Evolutionary conservation across 2,888 invertebrate genomes (phyloP), one percentile per base, ranked within the genome.

Genomic region (Bhutanitis thaidina): DNA sequence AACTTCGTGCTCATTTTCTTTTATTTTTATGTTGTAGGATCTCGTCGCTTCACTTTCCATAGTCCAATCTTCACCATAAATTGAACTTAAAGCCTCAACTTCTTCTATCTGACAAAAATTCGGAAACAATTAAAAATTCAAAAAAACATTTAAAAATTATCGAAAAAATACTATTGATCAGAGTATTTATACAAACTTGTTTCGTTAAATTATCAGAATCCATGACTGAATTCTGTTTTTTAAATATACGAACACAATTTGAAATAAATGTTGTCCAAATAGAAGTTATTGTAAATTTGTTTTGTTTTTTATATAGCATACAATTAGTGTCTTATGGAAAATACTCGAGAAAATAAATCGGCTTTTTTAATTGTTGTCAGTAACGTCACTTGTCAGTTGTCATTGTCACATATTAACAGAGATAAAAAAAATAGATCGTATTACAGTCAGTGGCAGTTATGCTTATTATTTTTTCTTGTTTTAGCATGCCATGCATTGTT

Each of bases 1-100:
- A 0, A 92, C 91, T 60, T 90, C 85, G 56, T 83, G 80, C 45
- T 84, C 82, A 30, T 77, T 80, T 37, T 90, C 89, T 30, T 69
- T 73, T 39, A 93, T 80, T 55, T 77, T 83, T n/a, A 94, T 92
- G 58, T 91, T 92, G 68, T 92, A 95, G 0, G 90, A 86, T 55
- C 87, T 84, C 30, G 88, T 80, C 14, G 78, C 79, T 46, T 87
- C 90, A 65, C 91, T 90, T 55, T 94, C 92, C 4, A 85, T 85
- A 49, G 83, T 85, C 92, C 93, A 95, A 59, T 95, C 93, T 15
- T 92, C 83, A 1, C 91, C 92, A 68, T 94, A 96, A 58, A 96
- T 95, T 2, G 95, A 91, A 56, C 88, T 84, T 13, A 95, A 77
- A 0, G 93, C 94, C 80, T 94, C 94, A 13, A 95, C 85, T 88